Percentiles rank a stretch among this genome's conserved stretches.
Conservation (phyloP, 2,888 invertebrate genomes). For the Eudasyphora cyanicolor region DNA sequence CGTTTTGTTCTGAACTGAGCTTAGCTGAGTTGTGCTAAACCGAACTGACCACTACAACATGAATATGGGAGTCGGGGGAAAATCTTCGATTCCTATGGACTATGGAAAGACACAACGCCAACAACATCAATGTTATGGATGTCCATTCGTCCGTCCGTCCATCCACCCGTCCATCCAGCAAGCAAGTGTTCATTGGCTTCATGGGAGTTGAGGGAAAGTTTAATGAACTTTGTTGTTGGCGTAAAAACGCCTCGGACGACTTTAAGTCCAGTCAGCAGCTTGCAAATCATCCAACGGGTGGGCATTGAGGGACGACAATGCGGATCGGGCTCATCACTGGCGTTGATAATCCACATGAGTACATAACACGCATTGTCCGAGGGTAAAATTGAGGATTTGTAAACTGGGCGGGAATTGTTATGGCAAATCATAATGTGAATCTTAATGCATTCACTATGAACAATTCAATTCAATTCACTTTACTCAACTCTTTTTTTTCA, state of each 20-base stretch:
- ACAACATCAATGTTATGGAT: not conserved
- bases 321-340: not conserved
- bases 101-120: not conserved
- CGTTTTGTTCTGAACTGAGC: too few species aligned
- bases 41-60: constrained; percentile 10
- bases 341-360: not conserved
- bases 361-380: not conserved
- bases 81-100: too few species aligned
- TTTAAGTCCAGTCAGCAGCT: not conserved
- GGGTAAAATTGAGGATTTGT: not conserved
- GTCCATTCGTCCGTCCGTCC: not conserved
- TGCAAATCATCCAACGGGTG: too few species aligned
- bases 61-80: not conserved
- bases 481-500: not conserved
- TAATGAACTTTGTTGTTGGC: not conserved
- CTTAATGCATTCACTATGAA: not conserved
- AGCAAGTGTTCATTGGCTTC: too few species aligned
- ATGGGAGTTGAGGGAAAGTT: not conserved
- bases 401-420: not conserved
- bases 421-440: not conserved
- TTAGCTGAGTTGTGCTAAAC: too few species aligned
- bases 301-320: too few species aligned
- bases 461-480: not conserved
- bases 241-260: not conserved
- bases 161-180: too few species aligned